These are phyloP conservation scores for Hydra vulgaris DNA, from an alignment of 30 jellyfish, hydroid and myxozoan species.

Conservation along the genomic window DNA sequence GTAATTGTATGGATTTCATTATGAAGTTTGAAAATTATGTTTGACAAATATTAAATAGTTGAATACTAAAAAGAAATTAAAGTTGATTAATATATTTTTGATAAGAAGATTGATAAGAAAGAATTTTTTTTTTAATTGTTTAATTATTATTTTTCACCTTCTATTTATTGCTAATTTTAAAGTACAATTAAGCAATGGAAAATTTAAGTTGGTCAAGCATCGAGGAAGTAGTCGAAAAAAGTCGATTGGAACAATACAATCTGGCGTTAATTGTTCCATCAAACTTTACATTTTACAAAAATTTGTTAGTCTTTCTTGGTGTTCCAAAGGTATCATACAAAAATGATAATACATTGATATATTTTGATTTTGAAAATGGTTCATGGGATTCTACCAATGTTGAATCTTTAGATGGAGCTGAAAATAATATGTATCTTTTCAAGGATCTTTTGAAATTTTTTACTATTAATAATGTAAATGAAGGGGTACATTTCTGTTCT, in stretches of 20 bases:
- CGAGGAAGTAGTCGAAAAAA: slow-evolving; percentile 18
- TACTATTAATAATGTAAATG: too few species aligned
- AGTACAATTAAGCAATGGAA: not conserved
- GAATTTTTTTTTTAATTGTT: too few species aligned
- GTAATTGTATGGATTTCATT: too few species aligned
- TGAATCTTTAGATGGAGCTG: not conserved
- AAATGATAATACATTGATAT: slow-evolving; percentile 51
- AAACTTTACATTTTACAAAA: slow-evolving; percentile 59
- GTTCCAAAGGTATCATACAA: slow-evolving; percentile 38
- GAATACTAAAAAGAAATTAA: too few species aligned
- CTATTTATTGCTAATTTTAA: too few species aligned
- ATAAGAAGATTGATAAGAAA: too few species aligned
- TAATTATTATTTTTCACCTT: too few species aligned
- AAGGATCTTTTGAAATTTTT: too few species aligned
- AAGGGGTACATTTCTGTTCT: too few species aligned
- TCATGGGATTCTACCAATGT: slow-evolving; percentile 35
- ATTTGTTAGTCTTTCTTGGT: slow-evolving; percentile 46
- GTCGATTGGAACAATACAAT: slow-evolving; percentile 33
- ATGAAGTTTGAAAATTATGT: too few species aligned
- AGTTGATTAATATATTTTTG: too few species aligned
- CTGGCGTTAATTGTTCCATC: slow-evolving; percentile 32
- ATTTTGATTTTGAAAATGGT: slow-evolving; percentile 35
- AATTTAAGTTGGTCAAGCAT: slow-evolving; percentile 26
- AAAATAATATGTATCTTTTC: slow-evolving; percentile 8
- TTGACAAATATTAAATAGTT: too few species aligned